These are phyloP conservation scores for Notospermus geniculatus DNA, from an alignment of 1,140 invertebrate genomes.

Conservation along the genomic window DNA sequence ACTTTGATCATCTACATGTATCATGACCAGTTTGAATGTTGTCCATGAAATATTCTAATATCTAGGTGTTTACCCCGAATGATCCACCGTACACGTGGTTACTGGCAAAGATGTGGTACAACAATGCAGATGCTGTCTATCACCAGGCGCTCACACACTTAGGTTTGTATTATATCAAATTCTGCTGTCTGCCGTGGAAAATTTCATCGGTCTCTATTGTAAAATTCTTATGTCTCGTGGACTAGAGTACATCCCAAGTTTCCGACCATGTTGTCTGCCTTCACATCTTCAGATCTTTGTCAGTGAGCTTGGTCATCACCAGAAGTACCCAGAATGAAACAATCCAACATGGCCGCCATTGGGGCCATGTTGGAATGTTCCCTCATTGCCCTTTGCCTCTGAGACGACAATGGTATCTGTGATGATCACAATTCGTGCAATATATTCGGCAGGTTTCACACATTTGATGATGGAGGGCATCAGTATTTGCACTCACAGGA, in stretches of 20 bases:
- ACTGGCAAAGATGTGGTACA: slow-evolving; percentile 61
- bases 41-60: background rate
- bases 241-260: too few relatives aligned
- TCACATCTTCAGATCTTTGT: too few relatives aligned
- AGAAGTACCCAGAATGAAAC: too few relatives aligned
- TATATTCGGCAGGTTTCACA: slow-evolving; percentile 51
- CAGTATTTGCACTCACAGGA: slow-evolving; percentile 53
- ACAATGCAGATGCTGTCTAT: slow-evolving; percentile 58
- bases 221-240: too few relatives aligned
- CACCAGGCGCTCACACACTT: slow-evolving; percentile 59
- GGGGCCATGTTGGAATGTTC: background rate
- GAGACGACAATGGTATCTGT: background rate
- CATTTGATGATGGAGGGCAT: slow-evolving; percentile 60
- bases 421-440: background rate
- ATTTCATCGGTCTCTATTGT: too few relatives aligned
- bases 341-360: too few relatives aligned
- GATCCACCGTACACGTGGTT: slow-evolving; percentile 58
- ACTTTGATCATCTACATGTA: too few relatives aligned
- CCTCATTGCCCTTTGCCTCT: background rate
- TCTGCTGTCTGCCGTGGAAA: too few relatives aligned
- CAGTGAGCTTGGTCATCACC: too few relatives aligned
- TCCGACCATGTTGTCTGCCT: too few relatives aligned
- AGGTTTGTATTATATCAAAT: too few relatives aligned
- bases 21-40: too few relatives aligned
- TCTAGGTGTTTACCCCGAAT: slow-evolving; percentile 49